phyloP scores from a whole-genome alignment of 2,113 vertebrate species.

The Dicrurus megarhynchus region DNA sequence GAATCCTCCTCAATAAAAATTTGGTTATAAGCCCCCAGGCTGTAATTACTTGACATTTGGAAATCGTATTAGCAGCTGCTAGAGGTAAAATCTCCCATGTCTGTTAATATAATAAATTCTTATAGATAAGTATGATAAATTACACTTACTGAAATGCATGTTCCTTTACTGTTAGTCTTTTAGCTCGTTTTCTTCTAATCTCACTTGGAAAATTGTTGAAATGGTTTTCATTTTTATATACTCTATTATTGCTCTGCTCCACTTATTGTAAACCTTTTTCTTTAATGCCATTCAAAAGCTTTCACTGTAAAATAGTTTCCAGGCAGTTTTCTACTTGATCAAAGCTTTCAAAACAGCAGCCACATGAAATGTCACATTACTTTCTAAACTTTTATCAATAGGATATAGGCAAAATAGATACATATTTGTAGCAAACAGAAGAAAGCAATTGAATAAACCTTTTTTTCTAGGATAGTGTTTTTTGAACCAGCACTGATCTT shows the following conservation, averaged over 20 bases:
- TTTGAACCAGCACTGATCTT: background rate
- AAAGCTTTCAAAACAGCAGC: background rate
- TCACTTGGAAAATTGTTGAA: background rate
- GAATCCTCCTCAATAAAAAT: background rate
- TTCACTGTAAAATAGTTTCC: background rate
- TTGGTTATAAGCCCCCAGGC: background rate
- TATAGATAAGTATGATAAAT: background rate
- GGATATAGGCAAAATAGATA: background rate
- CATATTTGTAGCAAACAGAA: background rate
- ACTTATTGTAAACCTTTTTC: background rate
- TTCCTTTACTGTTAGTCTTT: background rate
- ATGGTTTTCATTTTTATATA: background rate
- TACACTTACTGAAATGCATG: background rate
- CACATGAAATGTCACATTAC: background rate
- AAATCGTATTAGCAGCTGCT: background rate
- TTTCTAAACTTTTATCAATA: background rate
- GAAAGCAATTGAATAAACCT: background rate
- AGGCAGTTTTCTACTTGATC: background rate
- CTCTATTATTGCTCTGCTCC: background rate
- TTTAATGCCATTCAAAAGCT: background rate
- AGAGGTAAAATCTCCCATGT: background rate
- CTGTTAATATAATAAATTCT: background rate
- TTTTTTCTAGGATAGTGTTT: background rate
- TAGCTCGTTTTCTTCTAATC: background rate
- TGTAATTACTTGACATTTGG: background rate